A percentile compares a stretch with the other conserved stretches of the same genome.
Conservation (phyloP, 2,888 invertebrate species). For the Brenthis ino region DNA sequence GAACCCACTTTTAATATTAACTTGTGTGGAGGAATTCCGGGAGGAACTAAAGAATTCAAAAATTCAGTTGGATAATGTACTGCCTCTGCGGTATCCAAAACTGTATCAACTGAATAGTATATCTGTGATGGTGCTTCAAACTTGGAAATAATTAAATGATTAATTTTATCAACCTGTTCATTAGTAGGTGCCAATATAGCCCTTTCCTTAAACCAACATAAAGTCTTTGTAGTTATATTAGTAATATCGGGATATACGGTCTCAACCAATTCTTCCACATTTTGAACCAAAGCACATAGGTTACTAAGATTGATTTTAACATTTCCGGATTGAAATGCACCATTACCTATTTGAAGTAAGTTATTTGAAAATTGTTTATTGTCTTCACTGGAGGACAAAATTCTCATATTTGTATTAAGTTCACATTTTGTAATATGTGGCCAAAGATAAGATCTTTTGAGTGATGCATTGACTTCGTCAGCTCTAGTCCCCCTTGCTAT, state of each 20-base stretch:
- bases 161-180: constrained; percentile 44
- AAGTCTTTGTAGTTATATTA: constrained; percentile 42
- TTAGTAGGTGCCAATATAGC: constrained; percentile 45
- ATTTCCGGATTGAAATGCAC: constrained; percentile 44
- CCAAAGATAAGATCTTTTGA: constrained; percentile 45
- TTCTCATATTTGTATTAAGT: constrained; percentile 24
- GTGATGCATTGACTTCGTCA: constrained; percentile 44
- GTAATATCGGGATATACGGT: constrained; percentile 44
- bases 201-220: constrained; percentile 45
- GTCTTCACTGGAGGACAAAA: no score
- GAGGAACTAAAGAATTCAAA: constrained; percentile 39
- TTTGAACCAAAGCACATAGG: constrained; percentile 36
- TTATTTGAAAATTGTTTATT: constrained; percentile 40
- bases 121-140: constrained; percentile 41
- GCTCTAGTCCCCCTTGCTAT: constrained; percentile 44
- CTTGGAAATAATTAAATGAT: constrained; percentile 41
- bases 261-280: constrained; percentile 36
- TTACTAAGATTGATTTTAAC: constrained; percentile 44
- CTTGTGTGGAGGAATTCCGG: constrained; percentile 42
- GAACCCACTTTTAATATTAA: constrained; percentile 44
- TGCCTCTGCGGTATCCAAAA: constrained; percentile 41
- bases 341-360: constrained; percentile 45
- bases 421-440: constrained; percentile 42
- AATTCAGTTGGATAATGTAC: constrained; percentile 36
- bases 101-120: constrained; percentile 44